Conservation (phyloP, 2,888 invertebrate species). For the Dicranocentrus wangi region DNA sequence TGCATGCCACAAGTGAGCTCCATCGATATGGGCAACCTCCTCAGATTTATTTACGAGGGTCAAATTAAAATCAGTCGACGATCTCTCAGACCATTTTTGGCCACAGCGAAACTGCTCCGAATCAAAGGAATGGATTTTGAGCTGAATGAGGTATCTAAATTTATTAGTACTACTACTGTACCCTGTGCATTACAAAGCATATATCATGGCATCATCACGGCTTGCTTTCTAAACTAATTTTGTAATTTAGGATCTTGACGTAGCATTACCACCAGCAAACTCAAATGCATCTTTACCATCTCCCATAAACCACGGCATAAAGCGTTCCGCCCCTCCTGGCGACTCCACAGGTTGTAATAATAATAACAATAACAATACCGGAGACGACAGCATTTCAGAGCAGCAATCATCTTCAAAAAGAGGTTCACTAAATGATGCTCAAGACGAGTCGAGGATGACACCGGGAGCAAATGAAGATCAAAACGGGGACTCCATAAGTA, state of each 20-base stretch:
- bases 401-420: constrained; percentile 41
- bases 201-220: too few relatives aligned
- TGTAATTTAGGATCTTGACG: constrained; percentile 47
- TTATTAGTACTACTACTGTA: not conserved
- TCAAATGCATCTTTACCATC: constrained; percentile 15
- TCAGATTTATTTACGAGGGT: constrained; percentile 73
- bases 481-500: constrained; percentile 36
- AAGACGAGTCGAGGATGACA: constrained; percentile 48
- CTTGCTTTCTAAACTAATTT: constrained; percentile 19
- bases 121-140: constrained; percentile 73
- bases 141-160: constrained; percentile 67
- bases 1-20: constrained; percentile 72
- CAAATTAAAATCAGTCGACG: constrained; percentile 73
- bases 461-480: constrained; percentile 39
- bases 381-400: constrained; percentile 24
- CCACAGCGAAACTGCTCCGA: constrained; percentile 71
- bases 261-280: constrained; percentile 49
- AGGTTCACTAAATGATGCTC: constrained; percentile 45
- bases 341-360: constrained; percentile 39
- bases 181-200: too few relatives aligned
- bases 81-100: constrained; percentile 73
- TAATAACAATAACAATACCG: constrained; percentile 47
- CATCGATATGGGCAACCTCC: constrained; percentile 72
- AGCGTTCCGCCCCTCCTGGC: constrained; percentile 34
- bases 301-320: constrained; percentile 35